phyloP scores from a whole-genome alignment of 2,797 vertebrate genomes.

The Discoglossus pictus region DNA sequence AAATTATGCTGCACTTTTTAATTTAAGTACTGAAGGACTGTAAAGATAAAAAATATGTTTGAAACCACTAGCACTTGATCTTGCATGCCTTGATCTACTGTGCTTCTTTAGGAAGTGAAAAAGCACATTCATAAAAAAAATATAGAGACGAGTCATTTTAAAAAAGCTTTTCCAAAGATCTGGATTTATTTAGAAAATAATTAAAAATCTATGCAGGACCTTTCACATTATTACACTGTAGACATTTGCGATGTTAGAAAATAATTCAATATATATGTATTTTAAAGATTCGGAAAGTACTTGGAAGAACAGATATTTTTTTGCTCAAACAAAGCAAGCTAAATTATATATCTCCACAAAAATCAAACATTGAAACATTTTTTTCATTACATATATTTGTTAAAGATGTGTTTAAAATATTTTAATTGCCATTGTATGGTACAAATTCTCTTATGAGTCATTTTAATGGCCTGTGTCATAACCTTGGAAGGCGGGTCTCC shows the following conservation, averaged over 20 bases:
- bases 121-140: neutral
- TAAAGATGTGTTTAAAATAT: too few species aligned
- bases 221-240: neutral
- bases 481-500: too few species aligned
- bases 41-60: neutral
- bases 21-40: neutral
- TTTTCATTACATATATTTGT: too few species aligned
- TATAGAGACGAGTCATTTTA: neutral
- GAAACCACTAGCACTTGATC: constrained; percentile 5
- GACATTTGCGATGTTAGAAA: neutral
- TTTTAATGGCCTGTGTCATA: too few species aligned
- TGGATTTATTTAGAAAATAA: neutral
- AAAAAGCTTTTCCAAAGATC: neutral
- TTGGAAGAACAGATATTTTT: too few species aligned
- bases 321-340: too few species aligned
- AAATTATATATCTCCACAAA: too few species aligned
- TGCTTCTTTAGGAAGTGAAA: neutral
- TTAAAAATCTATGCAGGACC: constrained; percentile 3
- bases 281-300: too few species aligned
- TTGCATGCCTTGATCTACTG: neutral
- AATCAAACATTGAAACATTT: too few species aligned
- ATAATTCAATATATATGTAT: too few species aligned
- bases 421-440: too few species aligned
- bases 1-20: neutral
- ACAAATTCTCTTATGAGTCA: too few species aligned